Percentiles rank a stretch among this genome's conserved stretches.
These are phyloP conservation scores for Lasioglossum vierecki DNA, from an alignment of 2,888 invertebrate species.

Conservation along the genomic window DNA sequence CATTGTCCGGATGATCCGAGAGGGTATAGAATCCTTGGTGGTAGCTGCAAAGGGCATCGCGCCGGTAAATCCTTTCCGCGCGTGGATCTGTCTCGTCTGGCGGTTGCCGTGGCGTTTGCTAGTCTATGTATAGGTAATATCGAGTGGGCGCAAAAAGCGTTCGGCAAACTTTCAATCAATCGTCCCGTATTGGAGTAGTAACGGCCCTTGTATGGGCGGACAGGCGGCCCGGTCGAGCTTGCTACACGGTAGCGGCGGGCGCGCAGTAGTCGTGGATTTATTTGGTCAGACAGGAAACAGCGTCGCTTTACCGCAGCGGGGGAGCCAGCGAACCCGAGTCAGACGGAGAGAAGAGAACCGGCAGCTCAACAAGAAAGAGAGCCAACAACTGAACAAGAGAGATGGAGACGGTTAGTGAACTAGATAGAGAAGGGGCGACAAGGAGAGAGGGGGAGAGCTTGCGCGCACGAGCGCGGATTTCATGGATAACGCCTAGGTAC, in stretches of 20 bases:
- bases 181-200: slow-evolving; percentile 75
- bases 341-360: neutral
- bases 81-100: neutral
- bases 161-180: slow-evolving; percentile 76
- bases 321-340: neutral
- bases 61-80: neutral
- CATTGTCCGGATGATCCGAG: no score
- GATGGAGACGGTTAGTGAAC: neutral
- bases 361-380: no score
- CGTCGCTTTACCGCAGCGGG: slow-evolving; percentile 71
- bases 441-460: neutral
- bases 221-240: slow-evolving; percentile 65
- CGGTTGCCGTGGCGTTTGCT: neutral
- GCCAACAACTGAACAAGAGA: neutral
- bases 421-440: neutral
- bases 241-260: slow-evolving; percentile 54
- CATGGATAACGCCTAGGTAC: slow-evolving; percentile 62
- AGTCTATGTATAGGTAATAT: slow-evolving; percentile 58
- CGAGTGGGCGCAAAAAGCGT: slow-evolving; percentile 64
- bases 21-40: neutral
- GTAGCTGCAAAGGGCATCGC: neutral
- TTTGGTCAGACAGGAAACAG: slow-evolving; percentile 81
- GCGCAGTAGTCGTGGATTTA: slow-evolving; percentile 79
- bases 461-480: slow-evolving; percentile 63
- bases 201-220: slow-evolving; percentile 80